Conservation (phyloP, 2,888 invertebrate species). For the Microctonus brassicae region DNA sequence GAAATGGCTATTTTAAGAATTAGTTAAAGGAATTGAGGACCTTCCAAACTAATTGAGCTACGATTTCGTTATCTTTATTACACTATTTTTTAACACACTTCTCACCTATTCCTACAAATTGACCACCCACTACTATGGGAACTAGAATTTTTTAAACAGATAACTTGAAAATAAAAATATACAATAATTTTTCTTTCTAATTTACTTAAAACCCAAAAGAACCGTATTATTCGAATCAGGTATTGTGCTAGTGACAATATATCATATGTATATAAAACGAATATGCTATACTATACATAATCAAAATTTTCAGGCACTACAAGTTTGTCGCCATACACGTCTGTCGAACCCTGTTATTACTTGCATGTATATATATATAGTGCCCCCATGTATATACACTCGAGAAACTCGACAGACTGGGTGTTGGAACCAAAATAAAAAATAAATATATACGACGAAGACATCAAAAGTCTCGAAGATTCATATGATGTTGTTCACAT, state of each 20-base stretch:
- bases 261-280: no score
- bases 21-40: constrained; percentile 18
- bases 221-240: background rate
- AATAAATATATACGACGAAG: constrained; percentile 19
- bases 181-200: background rate
- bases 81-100: constrained; percentile 23
- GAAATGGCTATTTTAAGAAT: constrained; percentile 42
- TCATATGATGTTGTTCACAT: constrained; percentile 4
- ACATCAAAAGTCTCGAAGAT: constrained; percentile 26
- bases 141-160: background rate
- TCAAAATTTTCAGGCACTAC: background rate
- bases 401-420: background rate
- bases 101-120: constrained; percentile 18
- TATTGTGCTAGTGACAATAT: no score
- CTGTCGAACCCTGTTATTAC: constrained; percentile 30
- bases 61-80: constrained; percentile 35
- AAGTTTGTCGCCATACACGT: constrained; percentile 8
- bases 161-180: background rate
- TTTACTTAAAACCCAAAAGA: background rate
- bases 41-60: constrained; percentile 62
- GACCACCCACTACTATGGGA: constrained; percentile 25
- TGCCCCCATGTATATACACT: background rate
- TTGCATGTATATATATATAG: constrained; percentile 4
- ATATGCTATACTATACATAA: background rate
- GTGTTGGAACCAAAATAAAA: constrained; percentile 7